These are phyloP conservation scores for Bimastos eiseni DNA, from an alignment of 2,888 invertebrate genomes.

Conservation along the genomic window DNA sequence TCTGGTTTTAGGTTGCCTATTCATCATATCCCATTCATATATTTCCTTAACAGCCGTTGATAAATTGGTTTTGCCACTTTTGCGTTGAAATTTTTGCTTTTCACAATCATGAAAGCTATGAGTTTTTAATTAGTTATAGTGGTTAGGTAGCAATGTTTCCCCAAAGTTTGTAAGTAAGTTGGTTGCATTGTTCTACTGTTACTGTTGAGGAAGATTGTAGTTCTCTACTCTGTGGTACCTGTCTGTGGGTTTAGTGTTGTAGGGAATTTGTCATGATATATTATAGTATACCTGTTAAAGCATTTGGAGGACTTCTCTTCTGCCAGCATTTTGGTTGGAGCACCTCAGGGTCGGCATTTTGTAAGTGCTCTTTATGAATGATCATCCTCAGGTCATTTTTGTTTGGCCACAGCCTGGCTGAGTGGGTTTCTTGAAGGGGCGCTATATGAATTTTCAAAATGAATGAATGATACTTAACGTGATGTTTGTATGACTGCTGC, in stretches of 20 bases:
- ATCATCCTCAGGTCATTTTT: no score
- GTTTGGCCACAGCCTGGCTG: no score
- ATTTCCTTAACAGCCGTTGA: neutral
- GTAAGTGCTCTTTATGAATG: no score
- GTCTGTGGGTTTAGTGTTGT: neutral
- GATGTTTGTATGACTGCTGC: no score
- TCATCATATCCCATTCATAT: neutral
- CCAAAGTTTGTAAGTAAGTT: neutral
- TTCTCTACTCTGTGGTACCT: neutral
- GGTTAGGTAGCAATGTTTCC: neutral
- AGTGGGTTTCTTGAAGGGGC: no score
- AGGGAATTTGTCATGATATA: neutral
- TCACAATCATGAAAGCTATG: neutral
- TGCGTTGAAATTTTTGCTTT: no score
- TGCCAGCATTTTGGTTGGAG: no score
- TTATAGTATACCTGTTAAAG: neutral
- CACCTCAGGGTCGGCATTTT: no score
- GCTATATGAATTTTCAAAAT: no score
- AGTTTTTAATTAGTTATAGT: neutral
- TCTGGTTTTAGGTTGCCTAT: neutral
- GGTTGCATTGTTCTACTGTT: neutral
- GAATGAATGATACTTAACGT: no score
- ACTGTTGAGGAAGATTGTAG: neutral
- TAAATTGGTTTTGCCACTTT: neutral
- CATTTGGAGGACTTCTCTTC: no score